Evolutionary conservation across 2,113 vertebrate species (phyloP).

Genomic region (Panthera tigris): DNA sequence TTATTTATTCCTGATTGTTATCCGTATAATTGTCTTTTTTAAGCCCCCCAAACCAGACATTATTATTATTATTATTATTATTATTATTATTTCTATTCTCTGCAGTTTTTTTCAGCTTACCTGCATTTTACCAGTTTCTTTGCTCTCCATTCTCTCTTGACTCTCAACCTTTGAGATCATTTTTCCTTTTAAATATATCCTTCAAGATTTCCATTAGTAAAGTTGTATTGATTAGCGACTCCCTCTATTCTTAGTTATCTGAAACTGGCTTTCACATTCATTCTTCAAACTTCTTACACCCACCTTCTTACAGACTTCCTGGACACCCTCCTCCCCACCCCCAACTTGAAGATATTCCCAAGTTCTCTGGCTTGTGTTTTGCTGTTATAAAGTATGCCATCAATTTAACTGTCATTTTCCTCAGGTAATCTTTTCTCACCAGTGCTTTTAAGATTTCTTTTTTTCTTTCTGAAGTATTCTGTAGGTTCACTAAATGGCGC

Average conservation of each 20-base stretch:
- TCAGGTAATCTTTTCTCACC: background rate
- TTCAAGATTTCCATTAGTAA: background rate
- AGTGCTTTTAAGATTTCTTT: background rate
- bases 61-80: background rate
- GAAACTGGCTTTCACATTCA: background rate
- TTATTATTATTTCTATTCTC: background rate
- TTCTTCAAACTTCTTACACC: background rate
- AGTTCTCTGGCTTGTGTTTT: background rate
- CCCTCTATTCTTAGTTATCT: background rate
- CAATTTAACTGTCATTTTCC: background rate
- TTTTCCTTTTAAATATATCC: background rate
- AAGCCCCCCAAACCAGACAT: background rate
- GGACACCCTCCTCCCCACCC: background rate
- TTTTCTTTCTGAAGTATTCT: background rate
- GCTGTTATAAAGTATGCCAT: background rate
- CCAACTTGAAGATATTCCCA: background rate
- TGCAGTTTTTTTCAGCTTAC: background rate
- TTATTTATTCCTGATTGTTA: background rate
- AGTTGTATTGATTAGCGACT: background rate
- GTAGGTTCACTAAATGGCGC: background rate
- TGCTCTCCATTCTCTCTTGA: background rate
- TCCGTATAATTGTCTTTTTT: background rate
- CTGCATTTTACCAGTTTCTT: background rate
- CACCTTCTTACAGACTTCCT: background rate
- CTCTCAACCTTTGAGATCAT: background rate